phyloP scores from a whole-genome alignment of 2,888 invertebrate genomes.

The Parascotia fuliginaria region DNA sequence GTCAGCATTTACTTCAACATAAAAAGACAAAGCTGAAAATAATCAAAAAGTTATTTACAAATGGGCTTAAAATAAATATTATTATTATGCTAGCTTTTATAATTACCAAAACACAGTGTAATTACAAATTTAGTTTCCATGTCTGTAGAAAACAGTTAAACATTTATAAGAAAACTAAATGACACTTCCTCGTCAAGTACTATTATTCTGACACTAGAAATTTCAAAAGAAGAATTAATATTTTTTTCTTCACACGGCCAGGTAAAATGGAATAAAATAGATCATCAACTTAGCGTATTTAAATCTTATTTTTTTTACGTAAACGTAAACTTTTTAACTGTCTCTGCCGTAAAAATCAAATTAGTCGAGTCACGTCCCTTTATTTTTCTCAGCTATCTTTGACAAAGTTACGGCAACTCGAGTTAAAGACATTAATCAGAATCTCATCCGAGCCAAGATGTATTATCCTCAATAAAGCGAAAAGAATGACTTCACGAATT shows the following conservation, averaged over 20 bases:
- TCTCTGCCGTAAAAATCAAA: constrained; percentile 66
- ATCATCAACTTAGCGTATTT: constrained; percentile 13
- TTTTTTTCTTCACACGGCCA: constrained; percentile 37
- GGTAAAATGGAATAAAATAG: constrained; percentile 21
- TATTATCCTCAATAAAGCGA: constrained; percentile 84
- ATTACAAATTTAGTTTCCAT: constrained; percentile 61
- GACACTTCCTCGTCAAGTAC: constrained; percentile 49
- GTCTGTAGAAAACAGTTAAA: constrained; percentile 52
- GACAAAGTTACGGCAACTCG: constrained; percentile 77
- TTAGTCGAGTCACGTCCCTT: constrained; percentile 82
- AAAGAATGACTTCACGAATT: constrained; percentile 84
- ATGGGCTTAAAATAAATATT: neutral
- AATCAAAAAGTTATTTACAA: constrained; percentile 9
- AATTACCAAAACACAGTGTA: constrained; percentile 62
- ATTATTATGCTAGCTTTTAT: neutral
- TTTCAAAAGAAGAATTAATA: constrained; percentile 73
- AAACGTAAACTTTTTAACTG: constrained; percentile 39
- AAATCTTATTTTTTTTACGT: constrained; percentile 26
- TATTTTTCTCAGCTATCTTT: constrained; percentile 82
- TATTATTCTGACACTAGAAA: constrained; percentile 54
- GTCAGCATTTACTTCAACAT: constrained; percentile 54
- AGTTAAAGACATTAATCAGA: constrained; percentile 83
- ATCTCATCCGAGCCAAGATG: constrained; percentile 76
- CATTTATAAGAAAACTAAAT: constrained; percentile 52
- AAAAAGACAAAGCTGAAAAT: constrained; percentile 46